Percentiles rank a stretch among this genome's conserved stretches.
phyloP scores from a whole-genome alignment of 1,140 invertebrate genomes.

The Diploscapter pachys region DNA sequence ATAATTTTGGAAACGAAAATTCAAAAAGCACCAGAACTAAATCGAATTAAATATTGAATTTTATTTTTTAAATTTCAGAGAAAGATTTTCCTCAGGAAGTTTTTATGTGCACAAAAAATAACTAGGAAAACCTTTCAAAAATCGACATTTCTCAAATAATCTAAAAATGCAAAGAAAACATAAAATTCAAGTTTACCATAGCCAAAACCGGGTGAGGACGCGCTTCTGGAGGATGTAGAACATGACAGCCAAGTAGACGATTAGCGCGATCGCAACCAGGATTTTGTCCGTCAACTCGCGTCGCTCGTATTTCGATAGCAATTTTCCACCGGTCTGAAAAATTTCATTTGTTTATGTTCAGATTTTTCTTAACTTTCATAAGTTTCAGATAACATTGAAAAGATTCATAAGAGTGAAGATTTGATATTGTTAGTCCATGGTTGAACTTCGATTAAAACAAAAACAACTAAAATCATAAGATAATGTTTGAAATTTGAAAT shows the following conservation, averaged over 20 bases:
- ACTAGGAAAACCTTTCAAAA: neutral
- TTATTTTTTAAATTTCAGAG: no score
- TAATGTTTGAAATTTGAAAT: slow-evolving; percentile 78
- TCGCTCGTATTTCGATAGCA: slow-evolving; percentile 86
- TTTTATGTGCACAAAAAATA: neutral
- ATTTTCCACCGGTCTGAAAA: slow-evolving; percentile 75
- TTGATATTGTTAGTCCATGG: no score
- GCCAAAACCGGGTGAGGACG: slow-evolving; percentile 67
- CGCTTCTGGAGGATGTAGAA: slow-evolving; percentile 86
- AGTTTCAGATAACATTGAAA: slow-evolving; percentile 52
- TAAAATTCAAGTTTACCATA: slow-evolving; percentile 11
- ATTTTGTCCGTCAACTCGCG: slow-evolving; percentile 91
- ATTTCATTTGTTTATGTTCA: slow-evolving; percentile 66
- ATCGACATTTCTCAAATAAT: no score
- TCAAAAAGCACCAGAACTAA: neutral
- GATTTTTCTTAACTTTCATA: slow-evolving; percentile 62
- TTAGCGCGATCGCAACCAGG: slow-evolving; percentile 80
- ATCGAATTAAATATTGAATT: no score
- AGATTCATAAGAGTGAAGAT: no score
- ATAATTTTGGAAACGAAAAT: neutral
- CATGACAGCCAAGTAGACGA: slow-evolving; percentile 85
- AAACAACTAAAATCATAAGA: slow-evolving; percentile 69
- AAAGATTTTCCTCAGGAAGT: neutral
- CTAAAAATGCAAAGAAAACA: slow-evolving; percentile 18
- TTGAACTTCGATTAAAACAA: no score